Evolutionary conservation across 2,888 invertebrate genomes (phyloP).

Genomic region (Apotomis capreana): DNA sequence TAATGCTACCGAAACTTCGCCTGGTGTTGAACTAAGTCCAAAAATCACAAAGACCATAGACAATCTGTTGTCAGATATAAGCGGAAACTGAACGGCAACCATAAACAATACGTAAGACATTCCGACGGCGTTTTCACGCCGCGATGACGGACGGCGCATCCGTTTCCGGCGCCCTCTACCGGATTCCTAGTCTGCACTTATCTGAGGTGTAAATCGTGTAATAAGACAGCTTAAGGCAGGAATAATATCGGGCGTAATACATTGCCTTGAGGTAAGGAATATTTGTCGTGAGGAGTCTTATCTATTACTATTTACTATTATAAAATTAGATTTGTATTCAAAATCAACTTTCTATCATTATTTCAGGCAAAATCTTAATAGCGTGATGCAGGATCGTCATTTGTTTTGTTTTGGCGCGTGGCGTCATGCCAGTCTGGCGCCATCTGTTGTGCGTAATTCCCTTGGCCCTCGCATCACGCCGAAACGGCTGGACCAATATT

Average conservation of each 20-base stretch:
- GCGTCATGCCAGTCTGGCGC: too few relatives aligned
- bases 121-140: constrained; percentile 31
- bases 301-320: too few relatives aligned
- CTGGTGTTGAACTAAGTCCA: background rate
- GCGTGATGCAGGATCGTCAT: too few relatives aligned
- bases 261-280: background rate
- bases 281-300: too few relatives aligned
- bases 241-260: constrained; percentile 7
- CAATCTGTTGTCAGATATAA: background rate
- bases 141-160: constrained; percentile 32
- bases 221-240: constrained; percentile 16
- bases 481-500: too few relatives aligned
- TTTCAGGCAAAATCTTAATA: too few relatives aligned
- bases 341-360: too few relatives aligned
- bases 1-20: too few relatives aligned
- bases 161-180: constrained; percentile 34
- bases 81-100: background rate
- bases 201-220: constrained; percentile 37
- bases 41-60: background rate
- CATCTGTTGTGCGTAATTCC: too few relatives aligned
- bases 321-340: too few relatives aligned
- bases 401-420: too few relatives aligned
- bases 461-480: too few relatives aligned
- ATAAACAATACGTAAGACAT: constrained; percentile 36
- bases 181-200: constrained; percentile 19